Percentiles rank a stretch among this genome's conserved stretches.
phyloP scores from a whole-genome alignment of 1,140 invertebrate genomes.

The Drosophila pachea region DNA sequence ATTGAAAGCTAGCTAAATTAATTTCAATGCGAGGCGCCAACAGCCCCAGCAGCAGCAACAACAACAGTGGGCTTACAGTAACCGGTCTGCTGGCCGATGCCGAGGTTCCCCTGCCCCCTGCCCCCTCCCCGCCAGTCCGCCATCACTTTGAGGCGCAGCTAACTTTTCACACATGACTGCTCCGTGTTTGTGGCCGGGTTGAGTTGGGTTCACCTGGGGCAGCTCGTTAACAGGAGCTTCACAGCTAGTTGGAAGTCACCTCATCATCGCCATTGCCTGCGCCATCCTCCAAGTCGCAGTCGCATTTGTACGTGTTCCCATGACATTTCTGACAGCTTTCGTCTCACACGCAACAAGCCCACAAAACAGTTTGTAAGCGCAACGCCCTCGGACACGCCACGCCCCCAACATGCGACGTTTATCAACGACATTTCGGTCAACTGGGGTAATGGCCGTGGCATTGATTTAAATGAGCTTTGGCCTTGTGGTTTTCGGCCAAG shows the following conservation, averaged over 20 bases:
- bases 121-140: not conserved
- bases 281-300: constrained; percentile 16
- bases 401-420: constrained; percentile 35
- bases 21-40: constrained; percentile 75
- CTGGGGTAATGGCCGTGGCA: constrained; percentile 41
- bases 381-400: not conserved
- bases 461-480: constrained; percentile 49
- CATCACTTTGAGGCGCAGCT: constrained; percentile 31
- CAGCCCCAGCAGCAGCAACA: constrained; percentile 13
- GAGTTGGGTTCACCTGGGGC: constrained; percentile 28
- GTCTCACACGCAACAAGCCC: constrained; percentile 44
- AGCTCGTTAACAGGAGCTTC: constrained; percentile 69
- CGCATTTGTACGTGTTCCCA: constrained; percentile 40
- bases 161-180: constrained; percentile 69
- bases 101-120: too few species aligned
- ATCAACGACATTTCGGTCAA: constrained; percentile 48
- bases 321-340: constrained; percentile 54
- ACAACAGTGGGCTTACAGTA: constrained; percentile 11
- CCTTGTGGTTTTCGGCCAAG: constrained; percentile 22
- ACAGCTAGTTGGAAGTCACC: constrained; percentile 64
- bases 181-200: constrained; percentile 18
- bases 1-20: constrained; percentile 77
- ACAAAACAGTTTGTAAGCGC: constrained; percentile 45
- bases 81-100: constrained; percentile 6
- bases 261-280: constrained; percentile 27